A percentile compares a stretch with the other conserved stretches of the same genome.
Conservation (phyloP, 2,888 invertebrate species). For the Morpho achilles region DNA sequence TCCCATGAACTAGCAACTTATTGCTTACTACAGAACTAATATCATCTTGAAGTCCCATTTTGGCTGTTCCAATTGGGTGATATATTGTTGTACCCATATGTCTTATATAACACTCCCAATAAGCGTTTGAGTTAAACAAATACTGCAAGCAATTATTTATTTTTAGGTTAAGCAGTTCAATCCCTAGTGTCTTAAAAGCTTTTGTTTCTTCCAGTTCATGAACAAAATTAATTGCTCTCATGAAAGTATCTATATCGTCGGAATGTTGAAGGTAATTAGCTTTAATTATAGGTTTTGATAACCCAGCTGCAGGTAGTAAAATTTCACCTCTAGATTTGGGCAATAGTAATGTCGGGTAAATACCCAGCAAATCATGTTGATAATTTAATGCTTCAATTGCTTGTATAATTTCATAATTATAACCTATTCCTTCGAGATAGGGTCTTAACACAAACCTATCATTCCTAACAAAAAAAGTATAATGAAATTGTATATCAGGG, state of each 20-base stretch:
- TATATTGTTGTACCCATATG: constrained; percentile 78
- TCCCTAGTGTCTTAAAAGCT: constrained; percentile 49
- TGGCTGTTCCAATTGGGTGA: constrained; percentile 84
- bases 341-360: constrained; percentile 56
- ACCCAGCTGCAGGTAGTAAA: constrained; percentile 65
- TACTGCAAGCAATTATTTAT: constrained; percentile 49
- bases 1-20: constrained; percentile 71
- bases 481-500: constrained; percentile 75
- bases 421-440: constrained; percentile 41
- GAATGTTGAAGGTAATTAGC: constrained; percentile 80
- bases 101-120: constrained; percentile 79
- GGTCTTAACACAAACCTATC: constrained; percentile 36
- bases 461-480: constrained; percentile 43
- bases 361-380: constrained; percentile 46
- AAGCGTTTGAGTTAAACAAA: constrained; percentile 52
- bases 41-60: constrained; percentile 80
- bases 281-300: constrained; percentile 74
- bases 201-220: constrained; percentile 53
- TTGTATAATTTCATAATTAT: constrained; percentile 41
- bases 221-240: constrained; percentile 54
- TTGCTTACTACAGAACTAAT: constrained; percentile 70
- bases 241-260: constrained; percentile 68
- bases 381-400: constrained; percentile 40
- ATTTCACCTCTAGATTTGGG: constrained; percentile 79
- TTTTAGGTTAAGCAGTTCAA: constrained; percentile 45